These are phyloP conservation scores for Anthoscopus minutus DNA, from an alignment of 2,113 vertebrate genomes.

Conservation along the genomic window DNA sequence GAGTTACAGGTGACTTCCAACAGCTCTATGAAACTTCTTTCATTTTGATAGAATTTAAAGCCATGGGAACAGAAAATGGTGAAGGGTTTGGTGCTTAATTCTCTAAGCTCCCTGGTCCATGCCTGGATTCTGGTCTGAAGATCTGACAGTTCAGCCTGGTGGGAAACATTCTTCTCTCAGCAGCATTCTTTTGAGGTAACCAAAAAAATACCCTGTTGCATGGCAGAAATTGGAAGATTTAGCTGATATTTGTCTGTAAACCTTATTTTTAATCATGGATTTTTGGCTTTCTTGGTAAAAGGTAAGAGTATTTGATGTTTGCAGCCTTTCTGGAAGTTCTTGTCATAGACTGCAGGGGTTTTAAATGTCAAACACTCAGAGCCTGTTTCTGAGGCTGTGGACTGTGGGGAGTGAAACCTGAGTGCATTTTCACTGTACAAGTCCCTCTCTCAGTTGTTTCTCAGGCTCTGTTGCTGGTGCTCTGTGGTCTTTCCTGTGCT, in stretches of 20 bases:
- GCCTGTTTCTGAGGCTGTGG: neutral
- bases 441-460: neutral
- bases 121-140: neutral
- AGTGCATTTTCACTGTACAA: rapidly evolving
- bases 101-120: rapidly evolving
- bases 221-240: neutral
- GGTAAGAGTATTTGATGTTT: neutral
- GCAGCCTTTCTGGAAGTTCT: neutral
- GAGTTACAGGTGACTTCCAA: neutral
- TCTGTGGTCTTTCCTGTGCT: rapidly evolving
- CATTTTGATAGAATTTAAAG: neutral
- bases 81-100: neutral
- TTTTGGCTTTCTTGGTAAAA: neutral
- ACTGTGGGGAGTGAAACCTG: neutral
- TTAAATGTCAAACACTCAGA: neutral
- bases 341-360: neutral
- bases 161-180: neutral
- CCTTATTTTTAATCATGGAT: neutral
- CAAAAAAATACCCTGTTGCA: neutral
- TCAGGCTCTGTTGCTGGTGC: rapidly evolving
- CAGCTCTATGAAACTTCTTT: neutral
- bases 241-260: neutral
- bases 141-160: neutral
- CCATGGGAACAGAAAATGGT: neutral
- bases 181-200: neutral